Base-by-base conservation (phyloP, 2,797 vertebrate species). In the Syndactyla subalaris region DNA sequence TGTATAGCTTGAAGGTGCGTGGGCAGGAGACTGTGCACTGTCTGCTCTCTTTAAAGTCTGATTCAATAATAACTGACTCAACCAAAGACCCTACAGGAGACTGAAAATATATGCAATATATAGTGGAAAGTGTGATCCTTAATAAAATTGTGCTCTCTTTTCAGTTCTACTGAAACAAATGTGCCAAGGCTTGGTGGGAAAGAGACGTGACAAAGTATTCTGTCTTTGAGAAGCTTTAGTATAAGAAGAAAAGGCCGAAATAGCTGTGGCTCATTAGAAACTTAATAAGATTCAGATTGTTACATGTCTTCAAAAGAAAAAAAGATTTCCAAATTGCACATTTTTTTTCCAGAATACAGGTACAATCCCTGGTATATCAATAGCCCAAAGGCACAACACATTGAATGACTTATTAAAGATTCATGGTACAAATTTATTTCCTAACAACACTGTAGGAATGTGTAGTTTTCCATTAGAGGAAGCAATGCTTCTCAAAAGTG, bases 331-430 rank as follows among this genome's bases (percentile, higher is more conserved):
- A 94, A 85, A 95, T 83, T 75, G 71, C 48, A 83, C 39, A 39
- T 51, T 93, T 96, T 82, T 89, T 92, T 91, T 87, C 79, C 89
- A 92, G 93, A 79, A 68, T 66, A 39, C 61, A 91, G 90, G 77
- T 97, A 80, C 16, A 18, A 54, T 82, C 91, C 52, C 38, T 90
- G 76, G 59, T 88, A 26, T 97, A 73, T 89, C 93, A 96, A 85
- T 88, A 96, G 92, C 92, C 89, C 73, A 92, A 86, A 92, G 95
- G 93, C 52, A n/a, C 49, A 96, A 96, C 81, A 75, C 85, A 95
- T 85, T 92, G 88, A 96, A 96, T 23, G n/a, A 94, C 82, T 77
- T 95, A 95, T 97, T 96, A 97, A 97, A 97, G 88, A 96, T 97
- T 95, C 89, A 96, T 94, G 88, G 79, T 80, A 95, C 6, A 91